Percentiles rank a stretch among this genome's conserved stretches.
These are phyloP conservation scores for Mimachlamys varia DNA, from an alignment of 2,888 invertebrate genomes.

Conservation along the genomic window DNA sequence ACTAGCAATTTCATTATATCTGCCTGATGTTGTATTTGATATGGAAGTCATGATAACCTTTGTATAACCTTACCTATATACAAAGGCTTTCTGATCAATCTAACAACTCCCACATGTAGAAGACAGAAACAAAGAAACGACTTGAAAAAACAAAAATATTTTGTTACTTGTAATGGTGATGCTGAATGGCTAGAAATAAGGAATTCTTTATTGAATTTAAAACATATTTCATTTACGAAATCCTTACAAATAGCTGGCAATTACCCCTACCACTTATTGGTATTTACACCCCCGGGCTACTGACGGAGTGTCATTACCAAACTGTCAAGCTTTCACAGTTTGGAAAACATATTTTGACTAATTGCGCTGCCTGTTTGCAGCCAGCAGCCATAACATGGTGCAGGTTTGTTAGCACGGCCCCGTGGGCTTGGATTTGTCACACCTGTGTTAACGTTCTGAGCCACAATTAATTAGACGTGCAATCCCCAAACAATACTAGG, in stretches of 20 bases:
- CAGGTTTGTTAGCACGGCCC: not conserved
- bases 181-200: not conserved
- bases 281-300: not conserved
- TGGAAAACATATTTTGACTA: not conserved
- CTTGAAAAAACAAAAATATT: not conserved
- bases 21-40: not conserved
- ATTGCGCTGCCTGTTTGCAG: conserved; percentile 9
- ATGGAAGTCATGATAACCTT: no score
- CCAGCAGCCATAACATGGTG: not conserved
- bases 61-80: no score
- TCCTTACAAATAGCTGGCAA: not conserved
- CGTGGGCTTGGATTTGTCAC: not conserved
- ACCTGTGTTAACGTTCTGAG: not conserved
- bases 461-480: not conserved
- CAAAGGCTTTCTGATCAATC: not conserved
- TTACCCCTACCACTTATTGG: not conserved
- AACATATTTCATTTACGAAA: not conserved
- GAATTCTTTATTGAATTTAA: not conserved
- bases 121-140: not conserved
- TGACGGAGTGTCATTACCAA: not conserved
- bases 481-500: not conserved
- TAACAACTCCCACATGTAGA: not conserved
- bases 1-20: no score
- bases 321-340: not conserved
- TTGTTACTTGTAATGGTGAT: not conserved